Evolutionary conservation across 2,113 vertebrate genomes (phyloP), one percentile per base, ranked within the genome.

Genomic region (Paratilapia polleni): DNA sequence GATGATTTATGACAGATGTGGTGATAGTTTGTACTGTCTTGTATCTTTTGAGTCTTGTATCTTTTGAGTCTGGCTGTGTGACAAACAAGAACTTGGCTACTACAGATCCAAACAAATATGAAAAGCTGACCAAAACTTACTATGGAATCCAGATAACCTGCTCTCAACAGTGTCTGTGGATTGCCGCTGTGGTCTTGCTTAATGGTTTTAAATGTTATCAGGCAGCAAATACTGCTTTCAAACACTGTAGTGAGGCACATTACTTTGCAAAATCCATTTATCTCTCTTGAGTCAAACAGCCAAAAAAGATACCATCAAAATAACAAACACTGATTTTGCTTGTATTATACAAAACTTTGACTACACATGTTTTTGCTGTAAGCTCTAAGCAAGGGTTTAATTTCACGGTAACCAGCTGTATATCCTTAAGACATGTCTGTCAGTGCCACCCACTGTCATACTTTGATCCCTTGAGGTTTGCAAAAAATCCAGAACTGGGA

Each of bases 1-100:
- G 77, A 84, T 81, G 77, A 92, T 92, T 83, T 60, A 58, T 57
- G 49, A 63, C 85, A 79, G 87, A 91, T 91, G 83, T 64, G 20
- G 68, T 63, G 26, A 14, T 38, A 26, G 68, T 82, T 77, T 66
- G n/a, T 7, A 10, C 43, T 14, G 62, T 77, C n/a, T 60, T 26
- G 56, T 34, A 41, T 24, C 57, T 22, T 14, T 34, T 60, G 9
- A 52, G 43, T 57, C 56, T n/a, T 64, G 1, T 47, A 60, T n/a
- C n/a, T n/a, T n/a, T n/a, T n/a, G 28, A 77, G 20, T 36, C 41
- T 61, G 13, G 15, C 31, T 31, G 41, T 56, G 62, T n/a, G 5
- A 1, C 28, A 19, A 54, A 52, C 54, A 38, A 49, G 56, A 78
- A 84, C 70, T 85, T 43, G 15, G 15, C 78, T 84, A 52, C 34